A percentile compares a stretch with the other conserved stretches of the same genome.
Evolutionary conservation across 2,113 vertebrate genomes (phyloP).

Genomic region (Rhynchomys soricoides): DNA sequence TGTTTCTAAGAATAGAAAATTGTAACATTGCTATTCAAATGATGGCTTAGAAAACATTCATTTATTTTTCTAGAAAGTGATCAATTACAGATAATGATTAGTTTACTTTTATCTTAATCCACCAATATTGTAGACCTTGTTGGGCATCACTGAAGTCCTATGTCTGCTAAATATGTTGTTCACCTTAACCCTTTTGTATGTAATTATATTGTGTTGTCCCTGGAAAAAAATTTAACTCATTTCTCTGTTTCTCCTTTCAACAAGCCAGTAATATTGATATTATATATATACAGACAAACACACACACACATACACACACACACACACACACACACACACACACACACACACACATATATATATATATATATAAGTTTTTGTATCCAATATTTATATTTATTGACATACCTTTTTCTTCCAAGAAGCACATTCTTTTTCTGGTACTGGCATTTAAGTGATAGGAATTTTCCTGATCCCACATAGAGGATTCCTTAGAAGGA

Average conservation of each 20-base stretch:
- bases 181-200: slow-evolving; percentile 72
- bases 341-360: no score
- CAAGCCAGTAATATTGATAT: not conserved
- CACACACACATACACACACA: no score
- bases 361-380: no score
- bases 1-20: slow-evolving; percentile 37
- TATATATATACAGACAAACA: no score
- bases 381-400: no score
- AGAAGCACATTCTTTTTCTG: not conserved
- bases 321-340: no score
- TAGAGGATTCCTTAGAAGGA: not conserved
- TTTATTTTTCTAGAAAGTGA: slow-evolving; percentile 74
- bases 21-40: slow-evolving; percentile 60
- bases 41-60: slow-evolving; percentile 56
- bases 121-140: slow-evolving; percentile 71
- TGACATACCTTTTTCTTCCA: not conserved
- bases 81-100: slow-evolving; percentile 79
- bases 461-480: not conserved
- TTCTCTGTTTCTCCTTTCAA: slow-evolving; percentile 21
- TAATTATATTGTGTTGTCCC: slow-evolving; percentile 76
- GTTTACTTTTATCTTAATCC: slow-evolving; percentile 78
- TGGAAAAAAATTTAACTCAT: slow-evolving; percentile 77
- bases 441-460: not conserved
- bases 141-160: slow-evolving; percentile 50
- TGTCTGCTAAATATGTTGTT: slow-evolving; percentile 71